Conservation (phyloP, 2,888 invertebrate species). For the Dolomedes plantarius region DNA sequence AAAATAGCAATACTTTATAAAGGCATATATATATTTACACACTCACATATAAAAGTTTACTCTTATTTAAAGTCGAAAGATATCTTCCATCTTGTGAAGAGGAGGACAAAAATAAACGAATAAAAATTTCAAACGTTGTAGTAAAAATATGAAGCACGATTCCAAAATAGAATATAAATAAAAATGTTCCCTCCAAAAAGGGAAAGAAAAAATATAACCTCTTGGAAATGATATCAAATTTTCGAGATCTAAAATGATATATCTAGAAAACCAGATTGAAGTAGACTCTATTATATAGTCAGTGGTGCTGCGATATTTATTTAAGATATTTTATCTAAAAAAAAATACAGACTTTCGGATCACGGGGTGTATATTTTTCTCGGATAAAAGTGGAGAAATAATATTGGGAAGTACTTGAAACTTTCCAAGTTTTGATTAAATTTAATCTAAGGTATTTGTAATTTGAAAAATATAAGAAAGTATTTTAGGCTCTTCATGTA, state of each 20-base stretch:
- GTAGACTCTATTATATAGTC: conserved; percentile 35
- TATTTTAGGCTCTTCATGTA: too few species aligned
- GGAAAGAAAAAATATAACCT: background rate
- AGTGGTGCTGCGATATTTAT: conserved; percentile 52
- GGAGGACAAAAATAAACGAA: background rate
- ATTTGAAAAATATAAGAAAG: too few species aligned
- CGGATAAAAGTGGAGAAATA: too few species aligned
- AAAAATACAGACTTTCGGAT: too few species aligned
- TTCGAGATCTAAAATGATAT: conserved; percentile 55
- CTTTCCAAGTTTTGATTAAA: too few species aligned
- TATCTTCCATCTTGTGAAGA: conserved; percentile 9
- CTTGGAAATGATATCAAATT: conserved; percentile 63
- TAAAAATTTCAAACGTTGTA: conserved; percentile 18
- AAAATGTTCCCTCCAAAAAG: conserved; percentile 3
- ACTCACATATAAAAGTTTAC: conserved; percentile 39
- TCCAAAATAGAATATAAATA: conserved; percentile 60
- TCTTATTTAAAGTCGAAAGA: conserved; percentile 51
- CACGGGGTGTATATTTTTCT: too few species aligned
- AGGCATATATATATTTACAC: conserved; percentile 13
- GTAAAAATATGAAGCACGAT: conserved; percentile 51
- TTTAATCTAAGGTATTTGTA: too few species aligned
- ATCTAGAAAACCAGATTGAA: conserved; percentile 47
- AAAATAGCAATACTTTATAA: too few species aligned
- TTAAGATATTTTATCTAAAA: conserved; percentile 39
- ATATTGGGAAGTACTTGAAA: too few species aligned